Percentiles rank a stretch among this genome's conserved stretches.
phyloP scores from a whole-genome alignment of 2,888 invertebrate genomes.

The Patella depressa region DNA sequence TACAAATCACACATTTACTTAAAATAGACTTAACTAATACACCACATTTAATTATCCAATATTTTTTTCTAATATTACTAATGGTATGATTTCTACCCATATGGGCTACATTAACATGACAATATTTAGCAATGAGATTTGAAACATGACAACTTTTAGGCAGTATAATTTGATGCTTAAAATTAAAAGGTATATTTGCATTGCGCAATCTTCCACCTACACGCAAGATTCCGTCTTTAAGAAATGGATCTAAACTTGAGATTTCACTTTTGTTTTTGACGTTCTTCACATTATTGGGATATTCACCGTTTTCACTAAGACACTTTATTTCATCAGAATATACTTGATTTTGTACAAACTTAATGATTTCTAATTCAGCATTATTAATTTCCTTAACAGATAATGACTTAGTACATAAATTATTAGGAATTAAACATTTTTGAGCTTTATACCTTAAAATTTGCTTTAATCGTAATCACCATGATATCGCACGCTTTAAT shows the following conservation, averaged over 20 bases:
- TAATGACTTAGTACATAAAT: no score
- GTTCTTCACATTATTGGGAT: background rate
- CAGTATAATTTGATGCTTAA: constrained; percentile 21
- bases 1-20: constrained; percentile 13
- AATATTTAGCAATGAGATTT: constrained; percentile 15
- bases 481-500: no score
- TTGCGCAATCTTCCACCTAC: constrained; percentile 15
- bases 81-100: constrained; percentile 11
- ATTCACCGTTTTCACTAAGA: background rate
- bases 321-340: no score
- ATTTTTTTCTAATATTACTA: constrained; percentile 9
- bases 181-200: background rate
- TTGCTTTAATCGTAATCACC: no score
- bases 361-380: no score
- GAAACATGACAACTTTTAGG: constrained; percentile 19
- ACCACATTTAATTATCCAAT: constrained; percentile 20
- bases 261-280: background rate
- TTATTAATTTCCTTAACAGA: no score
- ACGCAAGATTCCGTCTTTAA: constrained; percentile 1
- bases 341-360: no score
- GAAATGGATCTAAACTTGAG: constrained; percentile 14
- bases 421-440: no score
- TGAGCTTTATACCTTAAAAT: no score
- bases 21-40: background rate
- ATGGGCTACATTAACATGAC: constrained; percentile 17